These are phyloP conservation scores for Bostrychus sinensis DNA, from an alignment of 2,113 vertebrate genomes.

Conservation along the genomic window DNA sequence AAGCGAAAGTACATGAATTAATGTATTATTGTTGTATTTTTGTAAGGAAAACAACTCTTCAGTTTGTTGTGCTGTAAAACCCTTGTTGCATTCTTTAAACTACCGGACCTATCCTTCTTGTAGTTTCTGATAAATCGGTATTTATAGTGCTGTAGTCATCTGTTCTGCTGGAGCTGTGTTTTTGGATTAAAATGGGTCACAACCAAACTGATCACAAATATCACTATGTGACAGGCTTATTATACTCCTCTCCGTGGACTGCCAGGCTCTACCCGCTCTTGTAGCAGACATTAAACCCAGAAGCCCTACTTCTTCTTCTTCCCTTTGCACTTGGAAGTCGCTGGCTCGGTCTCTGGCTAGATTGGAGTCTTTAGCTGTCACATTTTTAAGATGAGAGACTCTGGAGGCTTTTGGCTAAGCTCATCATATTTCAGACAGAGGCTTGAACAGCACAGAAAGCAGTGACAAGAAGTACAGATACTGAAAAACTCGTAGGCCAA, in stretches of 20 bases:
- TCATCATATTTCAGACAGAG: slow-evolving; percentile 62
- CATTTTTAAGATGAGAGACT: slow-evolving; percentile 58
- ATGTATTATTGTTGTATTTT: background rate
- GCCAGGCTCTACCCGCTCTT: slow-evolving; percentile 5
- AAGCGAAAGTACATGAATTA: slow-evolving; percentile 2
- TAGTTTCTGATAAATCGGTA: slow-evolving; percentile 20
- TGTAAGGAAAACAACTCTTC: slow-evolving; percentile 4
- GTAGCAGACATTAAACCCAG: slow-evolving; percentile 31
- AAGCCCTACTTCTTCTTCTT: slow-evolving; percentile 30
- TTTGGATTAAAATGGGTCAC: slow-evolving; percentile 58
- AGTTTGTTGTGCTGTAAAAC: slow-evolving; percentile 33
- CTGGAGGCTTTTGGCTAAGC: slow-evolving; percentile 60
- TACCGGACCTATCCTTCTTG: background rate
- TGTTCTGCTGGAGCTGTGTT: slow-evolving; percentile 15
- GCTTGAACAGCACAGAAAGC: slow-evolving; percentile 54
- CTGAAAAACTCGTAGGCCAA: slow-evolving; percentile 32
- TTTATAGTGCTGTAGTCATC: slow-evolving; percentile 37
- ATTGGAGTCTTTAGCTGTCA: slow-evolving; percentile 62
- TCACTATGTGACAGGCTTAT: slow-evolving; percentile 46
- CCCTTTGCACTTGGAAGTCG: slow-evolving; percentile 32
- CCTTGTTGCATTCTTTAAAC: slow-evolving; percentile 14
- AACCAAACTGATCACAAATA: slow-evolving; percentile 56
- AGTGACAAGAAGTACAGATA: slow-evolving; percentile 41
- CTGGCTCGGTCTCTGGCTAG: slow-evolving; percentile 39
- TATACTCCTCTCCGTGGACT: slow-evolving; percentile 10